These are phyloP conservation scores for Drosophila mimica DNA, from an alignment of 2,888 invertebrate species.

Conservation along the genomic window DNA sequence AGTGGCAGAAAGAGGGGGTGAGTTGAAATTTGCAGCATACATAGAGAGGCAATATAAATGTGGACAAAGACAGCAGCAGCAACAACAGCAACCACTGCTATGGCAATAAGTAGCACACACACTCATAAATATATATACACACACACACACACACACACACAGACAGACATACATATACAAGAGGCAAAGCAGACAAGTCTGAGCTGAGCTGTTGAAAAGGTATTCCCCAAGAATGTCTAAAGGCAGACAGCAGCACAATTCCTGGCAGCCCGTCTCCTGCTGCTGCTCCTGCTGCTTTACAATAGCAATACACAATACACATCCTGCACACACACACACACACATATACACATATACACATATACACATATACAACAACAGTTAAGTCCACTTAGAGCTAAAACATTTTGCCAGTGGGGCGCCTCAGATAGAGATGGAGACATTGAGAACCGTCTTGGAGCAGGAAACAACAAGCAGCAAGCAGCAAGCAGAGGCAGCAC, in stretches of 20 bases:
- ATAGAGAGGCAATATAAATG: constrained; percentile 49
- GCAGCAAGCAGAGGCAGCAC: constrained; percentile 17
- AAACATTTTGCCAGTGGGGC: constrained; percentile 31
- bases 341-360: neutral
- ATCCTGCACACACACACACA: constrained; percentile 42
- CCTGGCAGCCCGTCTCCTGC: neutral
- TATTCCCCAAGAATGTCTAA: constrained; percentile 79
- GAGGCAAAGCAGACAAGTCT: constrained; percentile 70
- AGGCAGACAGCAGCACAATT: constrained; percentile 34
- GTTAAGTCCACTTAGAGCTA: constrained; percentile 53
- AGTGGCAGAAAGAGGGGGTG: neutral
- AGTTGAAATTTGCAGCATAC: constrained; percentile 4
- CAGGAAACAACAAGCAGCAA: constrained; percentile 65
- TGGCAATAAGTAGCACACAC: constrained; percentile 52
- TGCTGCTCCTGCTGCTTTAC: constrained; percentile 1
- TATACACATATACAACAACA: constrained; percentile 23
- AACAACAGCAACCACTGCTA: constrained; percentile 25
- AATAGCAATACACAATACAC: constrained; percentile 51
- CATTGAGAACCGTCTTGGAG: constrained; percentile 77
- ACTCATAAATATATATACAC: constrained; percentile 7
- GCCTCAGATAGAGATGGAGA: constrained; percentile 62
- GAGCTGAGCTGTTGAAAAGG: constrained; percentile 72
- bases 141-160: constrained; percentile 22
- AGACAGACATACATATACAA: neutral
- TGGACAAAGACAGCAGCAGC: constrained; percentile 48